Evolutionary conservation across 2,797 vertebrate species (phyloP), one percentile per base, ranked within the genome.

Genomic region (Adelosebastes latens): DNA sequence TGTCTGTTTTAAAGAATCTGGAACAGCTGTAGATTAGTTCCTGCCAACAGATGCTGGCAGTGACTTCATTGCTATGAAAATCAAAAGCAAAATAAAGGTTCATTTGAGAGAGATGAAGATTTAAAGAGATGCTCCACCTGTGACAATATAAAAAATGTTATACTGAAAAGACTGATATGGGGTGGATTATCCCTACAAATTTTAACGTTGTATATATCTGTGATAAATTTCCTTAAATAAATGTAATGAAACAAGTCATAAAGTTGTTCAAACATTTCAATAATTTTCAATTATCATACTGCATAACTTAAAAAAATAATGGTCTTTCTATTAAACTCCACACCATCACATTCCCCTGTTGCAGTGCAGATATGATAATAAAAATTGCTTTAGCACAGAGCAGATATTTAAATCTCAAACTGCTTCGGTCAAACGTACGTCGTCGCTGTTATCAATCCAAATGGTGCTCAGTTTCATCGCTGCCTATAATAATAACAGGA

Each of bases 391-490:
- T 46, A 65, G 49, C 32, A 39, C 60, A 24, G 22, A 67, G 52
- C 42, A 49, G 53, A 83, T 83, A 60, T 62, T 42, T 63, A n/a
- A 82, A 75, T 62, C 34, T 55, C 42, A 46, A 46, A 46, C 42
- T 46, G 42, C 42, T 46, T 8, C 42, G 55, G 12, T 76, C 39
- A 59, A 58, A 65, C 29, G 3, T 71, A 16, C 27, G 5, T 32
- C 66, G 8, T 82, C 22, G 77, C 39, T 80, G 42, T 46, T 64
- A 53, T 84, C 56, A 42, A 4, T 62, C 80, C 72, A 80, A 74
- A 84, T 77, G 91, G 87, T 95, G 90, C 91, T 94, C 75, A 13
- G 36, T 42, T 74, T 74, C 59, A 73, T 80, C 64, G 39, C 73
- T 82, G 85, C 82, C 64, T 84, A n/a, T 75, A 67, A 75, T 75